Evolutionary conservation across 2,113 vertebrate genomes (phyloP), one percentile per base, ranked within the genome.

Genomic region (Gallinago media): DNA sequence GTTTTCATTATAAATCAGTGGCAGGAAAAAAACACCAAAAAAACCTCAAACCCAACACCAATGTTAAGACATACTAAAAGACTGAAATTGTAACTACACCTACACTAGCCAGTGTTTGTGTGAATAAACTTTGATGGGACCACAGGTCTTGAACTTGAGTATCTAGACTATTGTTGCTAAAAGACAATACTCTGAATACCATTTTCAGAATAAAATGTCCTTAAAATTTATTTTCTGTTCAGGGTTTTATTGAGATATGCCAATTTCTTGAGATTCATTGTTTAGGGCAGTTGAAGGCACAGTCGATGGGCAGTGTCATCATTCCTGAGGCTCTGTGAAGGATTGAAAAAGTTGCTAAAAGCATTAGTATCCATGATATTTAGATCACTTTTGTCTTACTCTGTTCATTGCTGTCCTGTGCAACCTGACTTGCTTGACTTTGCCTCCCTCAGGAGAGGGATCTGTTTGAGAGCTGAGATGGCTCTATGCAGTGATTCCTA

Each of bases 181-280:
- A 89, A 36, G 31, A 11, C 36, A 46, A 23, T 58, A 38, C 4
- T 68, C 32, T 50, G 14, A 54, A 8, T 88, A 66, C 17, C 1
- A 12, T 75, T 58, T 82, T 88, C 15, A 74, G 23, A 80, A 29
- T 47, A 77, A 89, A 77, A 46, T 58, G 8, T 56, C 1, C 5
- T 50, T 72, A n/a, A 50, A 29, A 65, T 29, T 21, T 47, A 15
- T 79, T 71, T 85, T 50, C 23, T 80, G 0, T 42, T 63, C 22
- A 32, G 12, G 66, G 5, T 65, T 89, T 47, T 85, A 16, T 63
- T 52, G 26, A 47, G 49, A 23, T 66, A 1, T 40, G 8, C 23
- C 0, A 0, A 10, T 40, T 63, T 7, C 11, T 59, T 88, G 70
- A 91, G 40, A 29, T 29, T 36, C 1, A 4, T 88, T 1, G 0